These are phyloP conservation scores for Oscheius sp. DNA, from an alignment of 2,888 invertebrate species.

Conservation along the genomic window DNA sequence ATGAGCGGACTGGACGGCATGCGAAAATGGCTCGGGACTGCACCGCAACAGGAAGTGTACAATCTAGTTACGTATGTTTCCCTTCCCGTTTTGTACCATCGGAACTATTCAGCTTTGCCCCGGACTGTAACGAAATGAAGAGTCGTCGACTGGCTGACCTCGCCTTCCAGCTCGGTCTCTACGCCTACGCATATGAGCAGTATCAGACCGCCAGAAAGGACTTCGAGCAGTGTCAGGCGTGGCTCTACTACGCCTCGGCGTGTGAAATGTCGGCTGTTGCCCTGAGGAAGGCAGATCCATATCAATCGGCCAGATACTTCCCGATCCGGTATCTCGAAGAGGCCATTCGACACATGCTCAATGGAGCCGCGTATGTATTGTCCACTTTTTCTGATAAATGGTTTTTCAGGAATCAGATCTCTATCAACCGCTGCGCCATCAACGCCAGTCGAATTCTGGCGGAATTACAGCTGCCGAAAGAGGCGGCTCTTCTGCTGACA, in stretches of 20 bases:
- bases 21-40: conserved; percentile 22
- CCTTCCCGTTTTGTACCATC: no score
- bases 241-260: conserved; percentile 87
- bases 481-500: conserved; percentile 13
- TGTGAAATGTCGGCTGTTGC: conserved; percentile 67
- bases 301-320: conserved; percentile 81
- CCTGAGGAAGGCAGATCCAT: conserved; percentile 57
- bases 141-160: conserved; percentile 91
- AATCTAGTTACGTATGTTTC: not conserved
- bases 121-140: conserved; percentile 85
- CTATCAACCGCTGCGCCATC: conserved; percentile 12
- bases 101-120: conserved; percentile 68
- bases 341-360: conserved; percentile 77
- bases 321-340: conserved; percentile 87
- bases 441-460: not conserved
- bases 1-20: conserved; percentile 11
- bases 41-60: not conserved
- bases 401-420: not conserved
- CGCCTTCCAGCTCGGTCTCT: conserved; percentile 85
- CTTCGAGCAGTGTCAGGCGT: conserved; percentile 94
- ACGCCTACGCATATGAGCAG: conserved; percentile 78
- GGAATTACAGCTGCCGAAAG: conserved; percentile 3
- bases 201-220: conserved; percentile 94
- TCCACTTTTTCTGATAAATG: no score
- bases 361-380: not conserved